Evolutionary conservation across 2,113 vertebrate genomes (phyloP).

Genomic region (Odontesthes bonariensis): DNA sequence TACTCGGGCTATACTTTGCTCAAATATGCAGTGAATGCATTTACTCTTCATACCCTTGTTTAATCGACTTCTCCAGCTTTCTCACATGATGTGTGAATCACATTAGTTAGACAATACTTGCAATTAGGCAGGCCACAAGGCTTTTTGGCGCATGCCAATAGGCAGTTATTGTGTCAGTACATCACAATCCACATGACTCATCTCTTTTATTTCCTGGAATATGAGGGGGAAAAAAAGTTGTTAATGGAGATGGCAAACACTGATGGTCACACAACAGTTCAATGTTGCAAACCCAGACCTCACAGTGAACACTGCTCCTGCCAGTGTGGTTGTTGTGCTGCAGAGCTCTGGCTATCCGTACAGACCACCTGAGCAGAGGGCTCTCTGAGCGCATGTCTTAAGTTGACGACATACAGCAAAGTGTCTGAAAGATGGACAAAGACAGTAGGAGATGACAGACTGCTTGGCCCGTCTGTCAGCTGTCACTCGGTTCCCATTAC

Average conservation of each 20-base stretch:
- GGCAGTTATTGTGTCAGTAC: constrained; percentile 39
- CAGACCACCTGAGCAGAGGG: constrained; percentile 63
- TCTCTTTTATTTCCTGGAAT: constrained; percentile 50
- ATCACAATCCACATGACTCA: constrained; percentile 51
- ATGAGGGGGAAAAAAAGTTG: not conserved
- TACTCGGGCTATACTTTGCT: no score
- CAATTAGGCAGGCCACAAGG: constrained; percentile 22
- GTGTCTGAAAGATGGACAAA: constrained; percentile 31
- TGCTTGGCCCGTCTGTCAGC: constrained; percentile 60
- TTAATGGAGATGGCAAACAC: constrained; percentile 19
- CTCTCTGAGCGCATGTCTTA: constrained; percentile 24
- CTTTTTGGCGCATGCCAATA: constrained; percentile 6
- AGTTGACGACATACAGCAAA: constrained; percentile 8
- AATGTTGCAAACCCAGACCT: constrained; percentile 28
- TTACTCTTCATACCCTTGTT: constrained; percentile 20
- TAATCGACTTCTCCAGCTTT: not conserved
- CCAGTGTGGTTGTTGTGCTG: constrained; percentile 24
- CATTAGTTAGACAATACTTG: constrained; percentile 12
- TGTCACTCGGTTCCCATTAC: constrained; percentile 54
- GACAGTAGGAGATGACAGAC: constrained; percentile 51
- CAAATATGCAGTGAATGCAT: not conserved
- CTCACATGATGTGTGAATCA: constrained; percentile 13
- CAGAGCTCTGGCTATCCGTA: constrained; percentile 24
- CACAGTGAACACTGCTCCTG: constrained; percentile 27
- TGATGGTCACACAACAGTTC: constrained; percentile 5